Evolutionary conservation across 2,113 vertebrate genomes (phyloP), one percentile per base, ranked within the genome.

Genomic region (Labrus mixtus): DNA sequence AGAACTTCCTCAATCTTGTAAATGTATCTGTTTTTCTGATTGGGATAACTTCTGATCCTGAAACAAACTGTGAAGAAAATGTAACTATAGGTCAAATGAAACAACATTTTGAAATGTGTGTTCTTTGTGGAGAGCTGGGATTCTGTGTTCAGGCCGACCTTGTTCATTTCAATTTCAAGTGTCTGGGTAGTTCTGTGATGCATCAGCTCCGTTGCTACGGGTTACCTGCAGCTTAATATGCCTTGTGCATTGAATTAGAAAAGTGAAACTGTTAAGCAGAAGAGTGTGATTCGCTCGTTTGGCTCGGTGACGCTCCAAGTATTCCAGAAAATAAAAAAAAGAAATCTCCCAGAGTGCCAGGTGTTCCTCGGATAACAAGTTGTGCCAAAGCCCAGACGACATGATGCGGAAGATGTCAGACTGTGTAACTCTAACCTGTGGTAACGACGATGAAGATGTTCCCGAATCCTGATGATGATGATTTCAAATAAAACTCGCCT

Each of bases 171-270:
- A 17, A 16, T 6, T 4, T 0, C 23, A 4, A 17, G 12, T 46
- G 12, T 46, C 12, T 19, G 4, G 17, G 17, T 48, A 53, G 36
- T 29, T 29, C 17, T 56, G 50, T 36, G 60, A 56, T 46, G 50
- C 48, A 54, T 25, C 8, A 8, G 3, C 60, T 6, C 60, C 37
- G 60, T 57, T 23, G 60, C 61, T 23, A 56, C 19, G 19, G 19
- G 50, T 63, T 45, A 73, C 37, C 59, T 45, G 23, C 70, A 55
- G 37, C 39, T 33, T 33, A 15, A 72, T 41, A 10, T 29, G n/a
- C 33, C 2, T 16, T 19, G 16, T 48, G 15, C 48, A 54, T 0
- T 10, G 17, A 43, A 16, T 12, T 37, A 51, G 15, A 39, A 17
- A 9, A 23, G 19, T 11, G 19, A 51, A 53, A 22, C 25, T 51